Conservation (phyloP, 2,888 invertebrate species). For the Byasa hedistus region DNA sequence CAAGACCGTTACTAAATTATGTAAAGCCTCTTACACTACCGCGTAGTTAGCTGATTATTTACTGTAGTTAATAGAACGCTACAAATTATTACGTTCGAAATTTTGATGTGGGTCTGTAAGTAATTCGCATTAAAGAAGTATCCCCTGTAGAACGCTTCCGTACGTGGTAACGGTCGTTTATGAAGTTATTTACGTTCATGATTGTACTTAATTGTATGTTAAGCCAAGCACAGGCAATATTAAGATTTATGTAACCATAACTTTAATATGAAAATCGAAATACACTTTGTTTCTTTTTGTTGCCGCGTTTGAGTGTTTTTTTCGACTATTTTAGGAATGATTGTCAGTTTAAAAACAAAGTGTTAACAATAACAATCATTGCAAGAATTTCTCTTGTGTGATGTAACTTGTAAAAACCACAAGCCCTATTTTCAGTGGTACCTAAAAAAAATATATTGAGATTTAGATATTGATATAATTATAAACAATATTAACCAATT, state of each 20-base stretch:
- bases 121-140: conserved; percentile 14
- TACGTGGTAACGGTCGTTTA: conserved; percentile 20
- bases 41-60: conserved; percentile 18
- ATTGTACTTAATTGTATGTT: conserved; percentile 24
- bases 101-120: conserved; percentile 26
- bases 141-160: conserved; percentile 27
- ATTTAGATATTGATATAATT: no score
- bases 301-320: no score
- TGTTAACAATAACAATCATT: no score
- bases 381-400: no score
- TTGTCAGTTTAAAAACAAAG: no score
- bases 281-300: no score
- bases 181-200: conserved; percentile 26
- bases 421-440: no score
- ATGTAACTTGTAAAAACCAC: no score
- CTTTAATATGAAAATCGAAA: no score
- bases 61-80: conserved; percentile 25
- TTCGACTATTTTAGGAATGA: no score
- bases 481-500: no score
- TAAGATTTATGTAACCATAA: conserved; percentile 7
- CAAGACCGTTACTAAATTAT: conserved; percentile 9
- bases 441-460: no score
- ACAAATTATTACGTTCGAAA: conserved; percentile 26
- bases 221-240: conserved; percentile 3
- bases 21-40: conserved; percentile 14